Evolutionary conservation across 2,888 invertebrate species (phyloP).

Genomic region (Ophion ellenae): DNA sequence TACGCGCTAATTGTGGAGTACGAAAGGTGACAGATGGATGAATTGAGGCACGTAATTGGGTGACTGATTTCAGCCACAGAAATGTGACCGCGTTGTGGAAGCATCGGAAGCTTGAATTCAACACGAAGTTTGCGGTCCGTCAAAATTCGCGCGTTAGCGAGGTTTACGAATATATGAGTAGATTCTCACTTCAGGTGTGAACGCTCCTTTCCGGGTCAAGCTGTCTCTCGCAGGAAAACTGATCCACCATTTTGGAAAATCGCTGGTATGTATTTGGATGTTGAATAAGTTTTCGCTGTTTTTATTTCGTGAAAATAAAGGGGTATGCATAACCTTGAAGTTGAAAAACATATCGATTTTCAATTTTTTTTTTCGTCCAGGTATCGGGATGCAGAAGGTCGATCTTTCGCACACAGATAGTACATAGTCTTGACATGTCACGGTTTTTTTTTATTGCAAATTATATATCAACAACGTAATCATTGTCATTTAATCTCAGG

Average conservation of each 20-base stretch:
- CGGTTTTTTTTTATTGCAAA: too few species aligned
- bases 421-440: too few species aligned
- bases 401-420: too few species aligned
- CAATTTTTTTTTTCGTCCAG: too few species aligned
- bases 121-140: conserved; percentile 44
- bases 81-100: conserved; percentile 18
- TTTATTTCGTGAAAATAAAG: conserved; percentile 63
- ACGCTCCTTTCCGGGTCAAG: conserved; percentile 2
- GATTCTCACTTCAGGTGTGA: conserved; percentile 1
- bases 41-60: not conserved
- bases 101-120: conserved; percentile 43
- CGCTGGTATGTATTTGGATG: conserved; percentile 48
- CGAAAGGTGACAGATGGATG: conserved; percentile 31
- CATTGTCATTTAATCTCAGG: too few species aligned
- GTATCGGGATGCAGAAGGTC: too few species aligned
- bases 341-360: too few species aligned
- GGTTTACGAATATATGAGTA: not conserved
- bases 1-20: conserved; percentile 31
- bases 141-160: conserved; percentile 37
- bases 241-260: conserved; percentile 1
- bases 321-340: too few species aligned
- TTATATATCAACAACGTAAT: too few species aligned
- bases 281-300: conserved; percentile 28
- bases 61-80: conserved; percentile 35
- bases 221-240: not conserved